A percentile compares a stretch with the other conserved stretches of the same genome.
These are phyloP conservation scores for Dendrocopos noguchii DNA, from an alignment of 2,113 vertebrate species.

Conservation along the genomic window DNA sequence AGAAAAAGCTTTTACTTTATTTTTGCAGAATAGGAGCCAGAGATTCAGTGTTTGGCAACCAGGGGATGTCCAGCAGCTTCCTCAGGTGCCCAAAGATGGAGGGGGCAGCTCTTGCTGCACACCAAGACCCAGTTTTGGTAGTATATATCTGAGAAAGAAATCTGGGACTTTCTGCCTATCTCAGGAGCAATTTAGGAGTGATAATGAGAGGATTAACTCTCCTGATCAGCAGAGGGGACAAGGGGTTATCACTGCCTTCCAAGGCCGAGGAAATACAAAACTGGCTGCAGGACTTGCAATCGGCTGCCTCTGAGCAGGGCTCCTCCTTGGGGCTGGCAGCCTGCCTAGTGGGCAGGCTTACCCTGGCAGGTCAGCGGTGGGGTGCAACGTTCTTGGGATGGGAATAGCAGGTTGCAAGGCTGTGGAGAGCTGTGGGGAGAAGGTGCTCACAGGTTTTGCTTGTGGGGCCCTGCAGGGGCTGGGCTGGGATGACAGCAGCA, in stretches of 20 bases:
- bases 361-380: rapidly evolving
- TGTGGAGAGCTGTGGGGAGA: not conserved
- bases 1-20: not conserved
- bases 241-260: not conserved
- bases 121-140: not conserved
- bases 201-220: not conserved
- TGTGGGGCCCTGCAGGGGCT: not conserved
- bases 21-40: not conserved
- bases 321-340: not conserved
- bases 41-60: rapidly evolving
- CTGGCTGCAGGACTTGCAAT: not conserved
- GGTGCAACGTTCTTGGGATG: not conserved
- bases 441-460: rapidly evolving
- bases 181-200: not conserved
- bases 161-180: not conserved
- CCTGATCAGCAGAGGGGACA: not conserved
- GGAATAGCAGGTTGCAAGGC: not conserved
- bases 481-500: rapidly evolving
- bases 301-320: rapidly evolving
- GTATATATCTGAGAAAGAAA: not conserved
- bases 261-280: not conserved
- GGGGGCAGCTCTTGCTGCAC: not conserved
- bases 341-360: rapidly evolving
- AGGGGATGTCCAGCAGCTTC: not conserved
- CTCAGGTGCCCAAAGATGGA: not conserved